Conservation (phyloP, 1,140 invertebrate species). For the Penaeus chinensis region DNA sequence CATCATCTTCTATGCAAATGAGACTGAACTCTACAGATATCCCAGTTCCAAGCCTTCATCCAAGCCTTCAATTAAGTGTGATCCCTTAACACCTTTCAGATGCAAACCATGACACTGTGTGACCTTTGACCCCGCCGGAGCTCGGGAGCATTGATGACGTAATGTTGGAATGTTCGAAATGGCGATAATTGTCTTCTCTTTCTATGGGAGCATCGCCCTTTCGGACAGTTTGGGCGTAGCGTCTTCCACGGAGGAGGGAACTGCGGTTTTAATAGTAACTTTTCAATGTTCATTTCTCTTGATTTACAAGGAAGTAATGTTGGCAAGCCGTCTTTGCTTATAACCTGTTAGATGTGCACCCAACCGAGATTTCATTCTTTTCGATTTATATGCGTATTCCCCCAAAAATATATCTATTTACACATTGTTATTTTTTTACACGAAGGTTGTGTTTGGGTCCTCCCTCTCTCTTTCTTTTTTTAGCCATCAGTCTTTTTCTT, state of each 20-base stretch:
- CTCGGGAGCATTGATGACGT: not conserved
- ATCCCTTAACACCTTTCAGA: conserved; percentile 37
- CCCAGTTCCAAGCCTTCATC: not conserved
- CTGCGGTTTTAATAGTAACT: conserved; percentile 23
- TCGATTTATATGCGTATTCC: not conserved
- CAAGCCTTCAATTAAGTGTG: conserved; percentile 36
- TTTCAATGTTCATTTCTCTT: conserved; percentile 36
- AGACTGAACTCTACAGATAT: conserved; percentile 19
- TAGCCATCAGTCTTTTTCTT: no score
- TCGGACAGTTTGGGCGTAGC: not conserved
- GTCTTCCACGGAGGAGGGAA: not conserved
- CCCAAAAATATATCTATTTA: not conserved
- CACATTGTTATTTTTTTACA: no score
- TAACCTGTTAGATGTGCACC: not conserved
- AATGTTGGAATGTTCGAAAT: not conserved
- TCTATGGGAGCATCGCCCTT: not conserved
- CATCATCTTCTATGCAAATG: conserved; percentile 6
- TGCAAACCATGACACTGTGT: conserved; percentile 17
- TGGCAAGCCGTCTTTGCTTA: conserved; percentile 29
- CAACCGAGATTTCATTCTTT: not conserved
- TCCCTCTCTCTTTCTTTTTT: no score
- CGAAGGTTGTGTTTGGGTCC: no score
- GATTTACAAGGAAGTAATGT: conserved; percentile 40
- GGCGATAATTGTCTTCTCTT: not conserved
- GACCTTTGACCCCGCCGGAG: conserved; percentile 27